Percentiles rank a stretch among this genome's conserved stretches.
Conservation (phyloP, 2,113 vertebrate species). For the Neolamprologus brichardi region DNA sequence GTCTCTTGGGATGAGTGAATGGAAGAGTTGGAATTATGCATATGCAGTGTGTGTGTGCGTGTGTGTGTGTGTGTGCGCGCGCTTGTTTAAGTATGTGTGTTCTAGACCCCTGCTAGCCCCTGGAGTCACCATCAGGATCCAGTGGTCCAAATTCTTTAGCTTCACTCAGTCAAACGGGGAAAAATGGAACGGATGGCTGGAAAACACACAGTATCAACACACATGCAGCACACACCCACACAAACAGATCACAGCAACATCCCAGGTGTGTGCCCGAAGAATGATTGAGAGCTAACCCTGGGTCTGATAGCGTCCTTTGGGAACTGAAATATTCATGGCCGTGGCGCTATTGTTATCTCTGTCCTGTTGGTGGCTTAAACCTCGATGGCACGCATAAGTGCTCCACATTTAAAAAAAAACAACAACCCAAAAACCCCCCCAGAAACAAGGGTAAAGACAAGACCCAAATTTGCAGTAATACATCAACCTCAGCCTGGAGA, state of each 20-base stretch:
- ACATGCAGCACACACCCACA: background rate
- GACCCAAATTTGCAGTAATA: background rate
- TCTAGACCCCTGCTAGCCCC: background rate
- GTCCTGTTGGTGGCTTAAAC: slow-evolving; percentile 15
- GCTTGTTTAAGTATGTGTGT: background rate
- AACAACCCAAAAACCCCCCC: accelerated
- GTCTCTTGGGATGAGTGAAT: slow-evolving; percentile 18
- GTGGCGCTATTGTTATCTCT: slow-evolving; percentile 36
- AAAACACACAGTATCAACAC: slow-evolving; percentile 1
- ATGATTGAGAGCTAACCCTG: slow-evolving; percentile 44
- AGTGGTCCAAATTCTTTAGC: slow-evolving; percentile 14
- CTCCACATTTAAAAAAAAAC: background rate
- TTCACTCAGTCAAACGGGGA: slow-evolving; percentile 7
- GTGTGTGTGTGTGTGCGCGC: accelerated
- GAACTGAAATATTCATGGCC: slow-evolving; percentile 47
- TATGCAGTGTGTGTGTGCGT: background rate
- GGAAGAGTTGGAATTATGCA: slow-evolving; percentile 24
- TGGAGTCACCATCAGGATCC: slow-evolving; percentile 9
- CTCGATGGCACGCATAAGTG: background rate
- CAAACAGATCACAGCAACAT: background rate
- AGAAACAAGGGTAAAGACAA: background rate
- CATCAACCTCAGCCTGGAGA: slow-evolving; percentile 16
- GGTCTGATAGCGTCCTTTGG: slow-evolving; percentile 13
- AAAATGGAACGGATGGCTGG: slow-evolving; percentile 13
- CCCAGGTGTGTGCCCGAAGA: slow-evolving; percentile 35